Evolutionary conservation across 2,113 vertebrate species (phyloP).

Genomic region (Lagopus muta): DNA sequence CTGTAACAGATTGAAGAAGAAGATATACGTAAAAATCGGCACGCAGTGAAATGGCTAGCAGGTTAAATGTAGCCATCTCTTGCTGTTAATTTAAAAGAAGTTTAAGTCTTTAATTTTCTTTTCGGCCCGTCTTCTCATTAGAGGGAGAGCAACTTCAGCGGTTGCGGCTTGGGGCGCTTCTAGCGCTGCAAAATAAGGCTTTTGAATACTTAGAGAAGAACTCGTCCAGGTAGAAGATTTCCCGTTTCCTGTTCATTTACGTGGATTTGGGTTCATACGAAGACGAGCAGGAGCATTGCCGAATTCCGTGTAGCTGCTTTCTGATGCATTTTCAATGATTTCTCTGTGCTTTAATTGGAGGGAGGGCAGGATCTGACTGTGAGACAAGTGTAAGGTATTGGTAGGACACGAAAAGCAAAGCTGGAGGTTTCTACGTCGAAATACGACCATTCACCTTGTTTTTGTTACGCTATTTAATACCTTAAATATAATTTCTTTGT

Average conservation of each 20-base stretch:
- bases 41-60: not conserved
- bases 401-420: not conserved
- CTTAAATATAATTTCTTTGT: not conserved
- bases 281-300: not conserved
- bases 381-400: not conserved
- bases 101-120: accelerated
- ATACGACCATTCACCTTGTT: not conserved
- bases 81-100: not conserved
- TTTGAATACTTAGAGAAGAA: not conserved
- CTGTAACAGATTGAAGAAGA: not conserved
- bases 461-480: not conserved
- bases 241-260: not conserved
- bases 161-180: not conserved
- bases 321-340: not conserved
- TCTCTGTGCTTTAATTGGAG: not conserved
- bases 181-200: not conserved
- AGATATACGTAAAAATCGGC: no score
- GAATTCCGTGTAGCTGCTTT: not conserved
- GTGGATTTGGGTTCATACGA: not conserved
- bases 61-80: not conserved
- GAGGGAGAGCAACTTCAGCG: not conserved
- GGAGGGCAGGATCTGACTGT: not conserved
- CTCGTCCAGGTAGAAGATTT: not conserved
- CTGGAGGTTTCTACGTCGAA: not conserved
- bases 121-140: not conserved